Evolutionary conservation across 2,888 invertebrate species (phyloP).

Genomic region (Epsilonema sp.): DNA sequence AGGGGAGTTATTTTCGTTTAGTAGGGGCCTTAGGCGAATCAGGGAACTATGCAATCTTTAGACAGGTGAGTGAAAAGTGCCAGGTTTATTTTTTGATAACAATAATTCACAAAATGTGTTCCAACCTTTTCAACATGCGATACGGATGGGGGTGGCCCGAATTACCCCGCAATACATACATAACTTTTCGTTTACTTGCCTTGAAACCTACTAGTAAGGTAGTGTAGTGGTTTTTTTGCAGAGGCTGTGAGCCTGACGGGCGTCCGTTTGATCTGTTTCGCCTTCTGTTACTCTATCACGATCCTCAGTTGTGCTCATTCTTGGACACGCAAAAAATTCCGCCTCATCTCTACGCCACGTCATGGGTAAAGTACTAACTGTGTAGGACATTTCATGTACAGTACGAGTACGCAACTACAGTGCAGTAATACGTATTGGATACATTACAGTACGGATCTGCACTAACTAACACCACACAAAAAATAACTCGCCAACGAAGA

Average conservation of each 20-base stretch:
- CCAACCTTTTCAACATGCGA: too few relatives aligned
- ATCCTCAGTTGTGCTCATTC: constrained; percentile 86
- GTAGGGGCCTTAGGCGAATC: too few relatives aligned
- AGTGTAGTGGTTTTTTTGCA: too few relatives aligned
- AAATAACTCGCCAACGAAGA: too few relatives aligned
- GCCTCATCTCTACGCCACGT: constrained; percentile 65
- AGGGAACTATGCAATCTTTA: neutral
- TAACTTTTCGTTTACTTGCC: too few relatives aligned
- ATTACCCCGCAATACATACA: too few relatives aligned
- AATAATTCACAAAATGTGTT: neutral
- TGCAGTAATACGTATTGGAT: neutral
- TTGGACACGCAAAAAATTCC: constrained; percentile 82
- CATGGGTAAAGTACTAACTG: constrained; percentile 44
- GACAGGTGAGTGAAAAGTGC: too few relatives aligned
- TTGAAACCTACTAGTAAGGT: too few relatives aligned
- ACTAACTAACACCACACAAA: too few relatives aligned
- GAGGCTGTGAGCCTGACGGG: constrained; percentile 35
- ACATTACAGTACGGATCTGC: too few relatives aligned
- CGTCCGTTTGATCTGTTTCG: constrained; percentile 43
- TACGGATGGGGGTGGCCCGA: too few relatives aligned
- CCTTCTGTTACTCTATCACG: constrained; percentile 78
- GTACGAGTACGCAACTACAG: neutral
- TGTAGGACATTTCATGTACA: neutral
- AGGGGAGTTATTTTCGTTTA: too few relatives aligned
- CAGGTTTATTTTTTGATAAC: neutral